These are phyloP conservation scores for Diaprepes abbreviatus DNA, from an alignment of 2,888 invertebrate species.

Conservation along the genomic window DNA sequence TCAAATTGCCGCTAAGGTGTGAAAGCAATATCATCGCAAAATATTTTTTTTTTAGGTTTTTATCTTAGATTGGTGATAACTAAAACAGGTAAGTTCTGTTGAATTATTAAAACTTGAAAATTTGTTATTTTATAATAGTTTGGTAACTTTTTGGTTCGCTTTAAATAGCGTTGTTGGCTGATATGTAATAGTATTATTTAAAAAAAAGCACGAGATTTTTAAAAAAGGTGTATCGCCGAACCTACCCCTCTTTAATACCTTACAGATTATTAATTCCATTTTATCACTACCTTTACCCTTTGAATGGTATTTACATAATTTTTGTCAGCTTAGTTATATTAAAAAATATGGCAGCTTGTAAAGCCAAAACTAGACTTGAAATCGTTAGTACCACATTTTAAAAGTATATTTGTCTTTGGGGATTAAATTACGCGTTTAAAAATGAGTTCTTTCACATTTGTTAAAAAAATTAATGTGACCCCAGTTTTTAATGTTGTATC, in stretches of 20 bases:
- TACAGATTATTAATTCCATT: too few relatives aligned
- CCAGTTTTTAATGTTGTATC: not conserved
- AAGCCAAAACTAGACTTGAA: not conserved
- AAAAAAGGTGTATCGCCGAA: too few relatives aligned
- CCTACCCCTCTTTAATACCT: too few relatives aligned
- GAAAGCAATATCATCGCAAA: not conserved
- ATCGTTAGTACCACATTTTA: constrained; percentile 5
- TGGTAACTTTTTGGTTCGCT: too few relatives aligned
- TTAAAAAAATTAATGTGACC: not conserved
- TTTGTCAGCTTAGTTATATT: not conserved
- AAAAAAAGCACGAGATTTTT: too few relatives aligned
- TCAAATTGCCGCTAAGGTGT: constrained; percentile 4
- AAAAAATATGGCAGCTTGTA: constrained; percentile 13
- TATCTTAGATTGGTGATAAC: too few relatives aligned
- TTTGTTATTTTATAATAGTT: too few relatives aligned
- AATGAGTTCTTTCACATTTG: not conserved
- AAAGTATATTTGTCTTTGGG: not conserved
- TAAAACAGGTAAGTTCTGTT: too few relatives aligned
- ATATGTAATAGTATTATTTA: too few relatives aligned
- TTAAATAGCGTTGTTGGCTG: too few relatives aligned
- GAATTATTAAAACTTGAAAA: too few relatives aligned
- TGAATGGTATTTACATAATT: not conserved
- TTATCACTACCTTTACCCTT: not conserved
- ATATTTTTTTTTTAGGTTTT: too few relatives aligned
- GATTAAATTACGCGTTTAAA: not conserved